phyloP scores from a whole-genome alignment of 1,140 invertebrate species.

The Diprion similis region DNA sequence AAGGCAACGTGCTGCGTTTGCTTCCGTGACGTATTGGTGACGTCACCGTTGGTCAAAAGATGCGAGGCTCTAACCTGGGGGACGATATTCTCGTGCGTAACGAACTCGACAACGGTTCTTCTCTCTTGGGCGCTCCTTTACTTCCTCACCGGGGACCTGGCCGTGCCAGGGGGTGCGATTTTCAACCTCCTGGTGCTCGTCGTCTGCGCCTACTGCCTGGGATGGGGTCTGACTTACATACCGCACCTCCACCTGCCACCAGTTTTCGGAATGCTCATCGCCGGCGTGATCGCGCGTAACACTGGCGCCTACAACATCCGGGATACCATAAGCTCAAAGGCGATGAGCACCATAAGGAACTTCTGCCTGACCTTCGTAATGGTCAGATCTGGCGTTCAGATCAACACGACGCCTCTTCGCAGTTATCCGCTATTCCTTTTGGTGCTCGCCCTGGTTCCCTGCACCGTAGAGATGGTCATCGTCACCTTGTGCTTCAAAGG shows the following conservation, averaged over 20 bases:
- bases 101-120: slow-evolving; percentile 18
- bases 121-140: slow-evolving; percentile 42
- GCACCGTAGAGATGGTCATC: slow-evolving; percentile 44
- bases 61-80: slow-evolving; percentile 38
- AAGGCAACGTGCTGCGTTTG: slow-evolving; percentile 39
- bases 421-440: slow-evolving; percentile 43
- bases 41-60: slow-evolving; percentile 25
- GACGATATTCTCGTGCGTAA: slow-evolving; percentile 38
- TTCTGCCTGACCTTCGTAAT: slow-evolving; percentile 53
- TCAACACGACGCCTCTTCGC: slow-evolving; percentile 44
- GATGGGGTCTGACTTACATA: slow-evolving; percentile 44
- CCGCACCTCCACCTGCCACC: slow-evolving; percentile 52
- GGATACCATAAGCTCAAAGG: slow-evolving; percentile 37
- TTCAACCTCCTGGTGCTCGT: slow-evolving; percentile 46
- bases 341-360: slow-evolving; percentile 44
- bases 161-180: slow-evolving; percentile 43
- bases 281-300: slow-evolving; percentile 52
- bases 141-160: slow-evolving; percentile 39
- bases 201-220: slow-evolving; percentile 43
- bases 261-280: slow-evolving; percentile 55
- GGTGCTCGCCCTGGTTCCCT: slow-evolving; percentile 47
- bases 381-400: slow-evolving; percentile 50
- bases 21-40: slow-evolving; percentile 43
- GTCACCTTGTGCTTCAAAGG: slow-evolving; percentile 35
- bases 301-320: slow-evolving; percentile 46